Base-by-base conservation (phyloP, 2,888 invertebrate species). In the Andrena marginata region DNA sequence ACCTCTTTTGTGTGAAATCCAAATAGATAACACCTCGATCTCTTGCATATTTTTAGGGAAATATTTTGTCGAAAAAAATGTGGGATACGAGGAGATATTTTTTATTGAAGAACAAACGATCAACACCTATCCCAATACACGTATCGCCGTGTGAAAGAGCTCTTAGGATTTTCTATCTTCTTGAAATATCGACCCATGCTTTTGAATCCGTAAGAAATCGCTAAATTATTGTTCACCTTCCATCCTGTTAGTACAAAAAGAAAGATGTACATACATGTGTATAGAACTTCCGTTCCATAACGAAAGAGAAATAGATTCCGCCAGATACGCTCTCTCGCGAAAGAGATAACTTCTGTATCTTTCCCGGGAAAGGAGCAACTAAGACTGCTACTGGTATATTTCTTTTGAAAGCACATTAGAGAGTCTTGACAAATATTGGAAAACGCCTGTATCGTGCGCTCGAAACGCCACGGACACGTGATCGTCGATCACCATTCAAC, bases 301-400 rank as follows among this genome's bases (percentile, higher is more conserved):
- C 51, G 83, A 75, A 84, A 84, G 85, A 84, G 85, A 87, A 87
- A 87, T 87, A 87, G 84, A 87, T 85, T 80, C 82, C 84, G 49
- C 75, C 73, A 79, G 78, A 85, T 84, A 79, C 76, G 76, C 23
- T 56, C 23, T 4, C 71, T 81, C 76, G 42, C 75, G 23, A 42
- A 68, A 82, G 65, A 87, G 84, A 80, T 82, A 87, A 87, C 87
- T 87, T 80, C 80, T 83, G 85, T 77, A 85, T 84, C 70, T 77
- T 69, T 74, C 51, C 60, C 23, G 68, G 81, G 76, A 75, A 80
- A 80, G 64, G 67, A 73, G 67, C 76, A 56, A 69, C 74, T 72
- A 60, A 68, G 20, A 20, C 68, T 23, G 33, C 59, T 13, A 48
- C 69, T 69, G 78, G 81, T 80, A 60, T 87, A 80, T 84, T 86